Conservation (phyloP, 2,113 vertebrate genomes). For the Nanorana parkeri region DNA sequence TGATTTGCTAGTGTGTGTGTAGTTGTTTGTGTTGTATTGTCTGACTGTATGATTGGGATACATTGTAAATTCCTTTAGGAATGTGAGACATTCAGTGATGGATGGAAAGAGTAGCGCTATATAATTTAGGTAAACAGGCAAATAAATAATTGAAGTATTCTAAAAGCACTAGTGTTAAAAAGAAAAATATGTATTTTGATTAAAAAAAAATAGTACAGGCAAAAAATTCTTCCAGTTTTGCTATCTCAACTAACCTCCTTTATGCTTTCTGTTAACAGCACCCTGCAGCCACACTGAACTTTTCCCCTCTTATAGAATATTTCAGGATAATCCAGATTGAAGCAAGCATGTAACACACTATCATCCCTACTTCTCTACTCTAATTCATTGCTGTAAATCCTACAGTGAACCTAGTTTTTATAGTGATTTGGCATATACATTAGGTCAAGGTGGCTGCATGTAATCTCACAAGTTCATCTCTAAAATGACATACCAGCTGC, state of each 20-base stretch:
- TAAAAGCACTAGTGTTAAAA: no score
- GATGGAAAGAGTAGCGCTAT: no score
- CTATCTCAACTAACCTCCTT: background rate
- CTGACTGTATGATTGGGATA: no score
- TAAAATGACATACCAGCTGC: conserved; percentile 62
- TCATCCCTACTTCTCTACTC: conserved; percentile 62
- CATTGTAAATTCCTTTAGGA: no score
- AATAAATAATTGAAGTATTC: no score
- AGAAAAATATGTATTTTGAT: no score
- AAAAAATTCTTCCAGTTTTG: background rate
- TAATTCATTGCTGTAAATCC: conserved; percentile 70
- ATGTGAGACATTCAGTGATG: no score
- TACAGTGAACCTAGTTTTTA: conserved; percentile 59
- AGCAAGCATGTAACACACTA: conserved; percentile 57
- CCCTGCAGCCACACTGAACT: conserved; percentile 61
- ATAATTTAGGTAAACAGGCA: no score
- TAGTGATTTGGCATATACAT: conserved; percentile 59
- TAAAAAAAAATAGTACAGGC: background rate
- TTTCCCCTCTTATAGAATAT: conserved; percentile 62
- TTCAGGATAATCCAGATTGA: conserved; percentile 60
- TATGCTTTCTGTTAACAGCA: conserved; percentile 43
- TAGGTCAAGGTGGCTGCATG: conserved; percentile 66
- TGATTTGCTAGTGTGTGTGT: no score
- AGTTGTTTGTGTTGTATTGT: no score
- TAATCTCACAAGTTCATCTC: conserved; percentile 64